Evolutionary conservation across 1,140 invertebrate genomes (phyloP).

Genomic region (Zophobas morio): DNA sequence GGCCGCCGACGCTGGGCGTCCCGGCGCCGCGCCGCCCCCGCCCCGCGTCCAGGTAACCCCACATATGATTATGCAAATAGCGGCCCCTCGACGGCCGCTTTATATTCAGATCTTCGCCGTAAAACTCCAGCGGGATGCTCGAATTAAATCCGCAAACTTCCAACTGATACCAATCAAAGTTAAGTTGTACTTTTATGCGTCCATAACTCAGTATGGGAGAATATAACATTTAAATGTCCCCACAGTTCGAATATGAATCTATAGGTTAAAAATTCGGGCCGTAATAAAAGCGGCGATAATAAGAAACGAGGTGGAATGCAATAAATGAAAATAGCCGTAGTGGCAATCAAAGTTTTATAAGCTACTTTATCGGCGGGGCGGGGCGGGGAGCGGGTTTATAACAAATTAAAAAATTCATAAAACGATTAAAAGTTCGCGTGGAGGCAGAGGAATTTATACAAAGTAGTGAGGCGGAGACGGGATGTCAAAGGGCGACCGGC

Average conservation of each 20-base stretch:
- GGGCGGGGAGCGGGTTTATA: slow-evolving; percentile 41
- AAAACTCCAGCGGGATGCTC: slow-evolving; percentile 48
- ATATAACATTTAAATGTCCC: slow-evolving; percentile 52
- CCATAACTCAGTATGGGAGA: slow-evolving; percentile 54
- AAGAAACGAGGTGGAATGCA: slow-evolving; percentile 56
- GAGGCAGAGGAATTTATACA: slow-evolving; percentile 15
- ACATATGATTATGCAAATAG: slow-evolving; percentile 59
- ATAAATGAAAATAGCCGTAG: slow-evolving; percentile 57
- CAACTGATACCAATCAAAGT: slow-evolving; percentile 60
- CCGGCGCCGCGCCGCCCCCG: slow-evolving; percentile 20
- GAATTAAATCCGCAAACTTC: slow-evolving; percentile 57
- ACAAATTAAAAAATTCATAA: slow-evolving; percentile 51
- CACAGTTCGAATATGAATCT: slow-evolving; percentile 50
- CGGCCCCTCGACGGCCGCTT: slow-evolving; percentile 37
- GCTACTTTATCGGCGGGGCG: slow-evolving; percentile 27
- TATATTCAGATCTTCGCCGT: slow-evolving; percentile 52
- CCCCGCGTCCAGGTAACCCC: slow-evolving; percentile 46
- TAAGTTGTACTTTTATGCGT: slow-evolving; percentile 58
- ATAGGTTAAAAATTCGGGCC: slow-evolving; percentile 51
- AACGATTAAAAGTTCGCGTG: slow-evolving; percentile 55
- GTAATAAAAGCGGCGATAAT: slow-evolving; percentile 57
- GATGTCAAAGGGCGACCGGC: no score
- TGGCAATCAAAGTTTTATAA: slow-evolving; percentile 59
- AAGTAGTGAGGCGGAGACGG: background rate
- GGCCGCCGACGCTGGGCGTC: slow-evolving; percentile 14